phyloP scores from a whole-genome alignment of 2,797 vertebrate species.

The Sebastiscus albofasciatus region DNA sequence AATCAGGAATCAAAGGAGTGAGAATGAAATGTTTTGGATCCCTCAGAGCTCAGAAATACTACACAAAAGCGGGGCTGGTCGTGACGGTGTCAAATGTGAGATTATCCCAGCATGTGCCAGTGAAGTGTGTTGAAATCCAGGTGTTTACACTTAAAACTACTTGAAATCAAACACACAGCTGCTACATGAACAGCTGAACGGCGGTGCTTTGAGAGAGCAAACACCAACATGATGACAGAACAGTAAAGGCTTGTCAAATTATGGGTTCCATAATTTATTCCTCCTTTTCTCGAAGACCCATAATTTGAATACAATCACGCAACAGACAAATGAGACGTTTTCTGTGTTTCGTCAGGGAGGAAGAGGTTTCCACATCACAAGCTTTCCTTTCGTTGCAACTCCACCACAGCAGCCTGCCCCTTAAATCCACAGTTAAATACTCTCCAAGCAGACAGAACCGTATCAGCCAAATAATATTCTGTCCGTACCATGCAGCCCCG shows the following conservation, averaged over 20 bases:
- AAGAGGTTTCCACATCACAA: neutral
- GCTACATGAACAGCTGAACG: neutral
- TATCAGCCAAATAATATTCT: neutral
- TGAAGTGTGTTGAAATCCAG: conserved; percentile 1
- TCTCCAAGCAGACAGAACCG: neutral
- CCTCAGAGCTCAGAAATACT: neutral
- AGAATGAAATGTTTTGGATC: neutral
- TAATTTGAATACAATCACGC: neutral
- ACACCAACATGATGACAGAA: neutral
- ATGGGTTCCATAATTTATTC: conserved; percentile 2
- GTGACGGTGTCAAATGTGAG: neutral
- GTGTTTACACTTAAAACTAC: neutral
- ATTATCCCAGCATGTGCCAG: neutral
- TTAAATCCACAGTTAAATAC: neutral
- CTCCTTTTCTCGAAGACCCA: conserved; percentile 2
- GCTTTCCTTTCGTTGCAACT: neutral
- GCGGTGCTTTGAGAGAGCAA: neutral
- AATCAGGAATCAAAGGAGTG: neutral
- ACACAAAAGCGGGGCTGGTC: neutral
- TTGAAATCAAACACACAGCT: neutral
- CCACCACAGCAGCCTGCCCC: neutral
- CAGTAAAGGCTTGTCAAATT: neutral
- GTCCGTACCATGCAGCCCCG: neutral
- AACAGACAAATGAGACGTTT: neutral
- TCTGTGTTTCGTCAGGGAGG: neutral